A percentile compares a stretch with the other conserved stretches of the same genome.
These are phyloP conservation scores for Porites rus DNA, from an alignment of 92 coral and sea anemone species.

Conservation along the genomic window DNA sequence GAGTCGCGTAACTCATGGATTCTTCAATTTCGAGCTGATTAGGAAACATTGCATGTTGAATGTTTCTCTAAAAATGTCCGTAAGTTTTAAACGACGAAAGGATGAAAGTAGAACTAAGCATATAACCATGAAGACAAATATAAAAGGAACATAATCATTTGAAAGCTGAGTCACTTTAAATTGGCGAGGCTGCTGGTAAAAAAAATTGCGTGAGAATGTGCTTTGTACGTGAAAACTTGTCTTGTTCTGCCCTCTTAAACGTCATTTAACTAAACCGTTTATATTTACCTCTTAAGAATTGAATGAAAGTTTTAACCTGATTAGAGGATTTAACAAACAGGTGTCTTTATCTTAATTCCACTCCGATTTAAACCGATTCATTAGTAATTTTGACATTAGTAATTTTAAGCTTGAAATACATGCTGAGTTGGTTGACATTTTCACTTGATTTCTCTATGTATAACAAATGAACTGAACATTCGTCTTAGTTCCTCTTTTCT, in stretches of 20 bases:
- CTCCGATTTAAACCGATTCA: slow-evolving; percentile 30
- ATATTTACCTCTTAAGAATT: slow-evolving; percentile 16
- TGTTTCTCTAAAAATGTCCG: background rate
- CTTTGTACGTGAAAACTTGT: background rate
- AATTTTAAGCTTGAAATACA: background rate
- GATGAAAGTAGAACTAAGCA: background rate
- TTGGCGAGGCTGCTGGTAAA: background rate
- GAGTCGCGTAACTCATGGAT: background rate
- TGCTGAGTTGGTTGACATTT: background rate
- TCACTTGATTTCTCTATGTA: too few relatives aligned
- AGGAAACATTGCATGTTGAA: background rate
- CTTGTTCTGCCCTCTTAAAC: background rate
- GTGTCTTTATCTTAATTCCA: slow-evolving; percentile 41
- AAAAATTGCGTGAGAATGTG: slow-evolving; percentile 23
- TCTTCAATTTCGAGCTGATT: background rate
- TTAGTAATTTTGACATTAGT: slow-evolving; percentile 19
- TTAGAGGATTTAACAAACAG: slow-evolving; percentile 38
- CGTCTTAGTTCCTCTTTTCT: too few relatives aligned
- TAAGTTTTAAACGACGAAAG: background rate
- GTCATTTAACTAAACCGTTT: slow-evolving; percentile 21
- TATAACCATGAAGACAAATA: background rate
- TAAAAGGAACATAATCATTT: background rate
- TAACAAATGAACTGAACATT: too few relatives aligned
- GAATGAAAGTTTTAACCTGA: slow-evolving; percentile 22
- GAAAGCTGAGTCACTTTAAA: background rate